These are phyloP conservation scores for Crocidura indochinensis DNA, from an alignment of 2,797 vertebrate species.

Conservation along the genomic window DNA sequence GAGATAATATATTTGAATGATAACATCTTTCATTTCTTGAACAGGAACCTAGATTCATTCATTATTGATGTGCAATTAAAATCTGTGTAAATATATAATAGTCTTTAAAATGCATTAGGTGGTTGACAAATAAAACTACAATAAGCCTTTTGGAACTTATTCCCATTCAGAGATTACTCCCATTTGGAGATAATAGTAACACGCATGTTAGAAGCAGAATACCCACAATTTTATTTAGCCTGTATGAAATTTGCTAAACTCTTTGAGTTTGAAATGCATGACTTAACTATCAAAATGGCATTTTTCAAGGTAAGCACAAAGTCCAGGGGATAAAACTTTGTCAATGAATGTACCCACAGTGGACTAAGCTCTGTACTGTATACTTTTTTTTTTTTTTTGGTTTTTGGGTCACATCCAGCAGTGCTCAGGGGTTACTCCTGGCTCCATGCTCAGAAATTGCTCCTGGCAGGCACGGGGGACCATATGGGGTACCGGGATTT, in stretches of 20 bases:
- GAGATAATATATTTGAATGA: constrained; percentile 72
- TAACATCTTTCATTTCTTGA: constrained; percentile 69
- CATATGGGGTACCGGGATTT: too few species aligned
- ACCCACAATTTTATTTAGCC: constrained; percentile 26
- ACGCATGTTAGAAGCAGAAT: constrained; percentile 28
- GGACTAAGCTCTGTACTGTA: neutral
- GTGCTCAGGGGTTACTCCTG: too few species aligned
- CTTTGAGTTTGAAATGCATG: neutral
- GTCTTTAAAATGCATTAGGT: constrained; percentile 42
- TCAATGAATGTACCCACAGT: neutral
- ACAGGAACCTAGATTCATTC: constrained; percentile 42
- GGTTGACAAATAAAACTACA: constrained; percentile 48
- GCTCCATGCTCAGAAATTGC: too few species aligned
- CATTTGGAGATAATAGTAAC: constrained; percentile 24
- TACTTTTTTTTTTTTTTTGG: too few species aligned
- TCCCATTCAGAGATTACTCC: constrained; percentile 33
- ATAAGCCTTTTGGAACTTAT: constrained; percentile 1
- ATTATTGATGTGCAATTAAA: constrained; percentile 71
- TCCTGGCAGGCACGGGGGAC: too few species aligned
- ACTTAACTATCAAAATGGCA: constrained; percentile 9
- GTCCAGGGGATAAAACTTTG: neutral
- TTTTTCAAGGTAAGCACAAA: constrained; percentile 1
- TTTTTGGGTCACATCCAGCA: too few species aligned
- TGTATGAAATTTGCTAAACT: constrained; percentile 40
- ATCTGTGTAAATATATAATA: constrained; percentile 21